Percentiles rank a stretch among this genome's conserved stretches.
These are phyloP conservation scores for Helicolenus hilgendorfi DNA, from an alignment of 2,797 vertebrate species.

Conservation along the genomic window DNA sequence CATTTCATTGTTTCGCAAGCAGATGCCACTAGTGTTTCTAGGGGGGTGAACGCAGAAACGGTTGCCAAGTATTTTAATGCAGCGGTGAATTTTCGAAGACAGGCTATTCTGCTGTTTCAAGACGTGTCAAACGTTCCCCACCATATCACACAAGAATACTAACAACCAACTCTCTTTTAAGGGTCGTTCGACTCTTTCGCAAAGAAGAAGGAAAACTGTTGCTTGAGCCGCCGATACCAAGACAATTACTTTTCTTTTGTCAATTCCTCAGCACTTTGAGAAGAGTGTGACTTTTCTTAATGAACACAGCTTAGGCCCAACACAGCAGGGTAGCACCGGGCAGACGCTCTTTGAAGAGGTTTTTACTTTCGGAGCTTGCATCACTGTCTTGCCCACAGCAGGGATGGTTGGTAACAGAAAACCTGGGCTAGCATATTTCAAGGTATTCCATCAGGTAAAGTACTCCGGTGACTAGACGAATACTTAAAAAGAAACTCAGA, in stretches of 20 bases:
- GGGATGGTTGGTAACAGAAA: background rate
- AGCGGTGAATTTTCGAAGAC: background rate
- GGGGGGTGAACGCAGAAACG: background rate
- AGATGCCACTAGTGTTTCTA: slow-evolving; percentile 28
- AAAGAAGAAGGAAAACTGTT: background rate
- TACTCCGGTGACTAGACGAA: background rate
- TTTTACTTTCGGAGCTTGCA: slow-evolving; percentile 34
- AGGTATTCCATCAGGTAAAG: background rate
- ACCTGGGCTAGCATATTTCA: background rate
- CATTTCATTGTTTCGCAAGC: slow-evolving; percentile 8
- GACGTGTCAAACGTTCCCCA: background rate
- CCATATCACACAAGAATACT: background rate
- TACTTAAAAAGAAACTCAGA: background rate
- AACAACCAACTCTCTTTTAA: background rate
- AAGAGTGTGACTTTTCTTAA: slow-evolving; percentile 43
- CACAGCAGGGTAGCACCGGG: slow-evolving; percentile 29
- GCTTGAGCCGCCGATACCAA: background rate
- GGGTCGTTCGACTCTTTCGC: background rate
- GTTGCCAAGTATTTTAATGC: background rate
- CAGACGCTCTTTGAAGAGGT: slow-evolving; percentile 49
- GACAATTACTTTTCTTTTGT: slow-evolving; percentile 35
- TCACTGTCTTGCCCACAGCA: slow-evolving; percentile 45
- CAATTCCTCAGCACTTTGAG: slow-evolving; percentile 28
- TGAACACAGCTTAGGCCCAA: slow-evolving; percentile 24
- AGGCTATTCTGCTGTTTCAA: background rate